Conservation (phyloP, 2,797 vertebrate species). For the Poeciliopsis infans region DNA sequence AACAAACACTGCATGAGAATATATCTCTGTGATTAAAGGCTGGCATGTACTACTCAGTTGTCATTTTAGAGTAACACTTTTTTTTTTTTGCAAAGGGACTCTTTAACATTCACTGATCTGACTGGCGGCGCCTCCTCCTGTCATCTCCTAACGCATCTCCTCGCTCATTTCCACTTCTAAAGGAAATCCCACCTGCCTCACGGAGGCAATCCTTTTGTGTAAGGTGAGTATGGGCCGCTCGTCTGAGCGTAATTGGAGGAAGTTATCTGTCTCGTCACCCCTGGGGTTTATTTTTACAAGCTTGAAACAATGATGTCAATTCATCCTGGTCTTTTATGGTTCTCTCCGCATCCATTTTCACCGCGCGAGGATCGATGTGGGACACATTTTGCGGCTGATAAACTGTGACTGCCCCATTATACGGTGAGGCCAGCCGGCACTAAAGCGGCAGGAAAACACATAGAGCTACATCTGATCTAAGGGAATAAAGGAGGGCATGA, state of each 20-base stretch:
- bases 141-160: constrained; percentile 40
- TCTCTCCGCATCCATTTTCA: constrained; percentile 40
- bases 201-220: constrained; percentile 1
- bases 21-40: constrained; percentile 19
- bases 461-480: neutral
- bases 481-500: constrained; percentile 47
- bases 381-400: constrained; percentile 56
- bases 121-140: constrained; percentile 50
- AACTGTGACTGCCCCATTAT: constrained; percentile 28
- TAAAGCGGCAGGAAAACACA: constrained; percentile 6
- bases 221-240: neutral
- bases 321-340: constrained; percentile 45
- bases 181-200: constrained; percentile 30
- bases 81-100: constrained; percentile 4
- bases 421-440: constrained; percentile 23
- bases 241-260: constrained; percentile 41
- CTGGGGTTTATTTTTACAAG: constrained; percentile 27
- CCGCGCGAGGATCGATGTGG: constrained; percentile 46
- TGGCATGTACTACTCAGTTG: constrained; percentile 11
- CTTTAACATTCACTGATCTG: constrained; percentile 33
- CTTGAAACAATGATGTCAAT: constrained; percentile 43
- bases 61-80: constrained; percentile 8
- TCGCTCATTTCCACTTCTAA: constrained; percentile 64
- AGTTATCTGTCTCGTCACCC: constrained; percentile 29
- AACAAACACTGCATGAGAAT: constrained; percentile 9